A percentile compares a stretch with the other conserved stretches of the same genome.
Conservation (phyloP, 2,113 vertebrate species). For the Puma concolor region DNA sequence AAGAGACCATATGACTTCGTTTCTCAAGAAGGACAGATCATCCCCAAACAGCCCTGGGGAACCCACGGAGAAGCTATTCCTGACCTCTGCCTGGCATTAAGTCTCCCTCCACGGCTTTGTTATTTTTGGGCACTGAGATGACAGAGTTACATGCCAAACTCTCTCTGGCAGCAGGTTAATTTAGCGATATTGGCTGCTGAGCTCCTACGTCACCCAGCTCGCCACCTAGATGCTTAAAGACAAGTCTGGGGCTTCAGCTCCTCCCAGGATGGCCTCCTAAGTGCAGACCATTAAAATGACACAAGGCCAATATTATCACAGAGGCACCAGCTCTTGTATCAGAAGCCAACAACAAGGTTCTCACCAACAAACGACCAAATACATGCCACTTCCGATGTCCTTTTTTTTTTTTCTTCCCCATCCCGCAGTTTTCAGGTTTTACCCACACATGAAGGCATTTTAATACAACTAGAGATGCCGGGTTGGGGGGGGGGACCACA, state of each 20-base stretch:
- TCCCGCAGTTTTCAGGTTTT: slow-evolving; percentile 59
- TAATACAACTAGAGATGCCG: slow-evolving; percentile 73
- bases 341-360: slow-evolving; percentile 18
- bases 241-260: not conserved
- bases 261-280: not conserved
- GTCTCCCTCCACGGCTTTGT: not conserved
- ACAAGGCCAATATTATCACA: not conserved
- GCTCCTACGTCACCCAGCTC: not conserved
- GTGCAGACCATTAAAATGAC: not conserved
- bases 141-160: not conserved
- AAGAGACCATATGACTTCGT: not conserved
- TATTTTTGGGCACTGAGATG: slow-evolving; percentile 51
- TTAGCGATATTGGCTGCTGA: not conserved
- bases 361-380: slow-evolving; percentile 23
- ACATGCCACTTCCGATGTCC: slow-evolving; percentile 35
- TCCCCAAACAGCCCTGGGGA: not conserved
- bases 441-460: slow-evolving; percentile 67
- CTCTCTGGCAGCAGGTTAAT: slow-evolving; percentile 46
- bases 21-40: not conserved
- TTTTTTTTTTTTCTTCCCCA: not conserved
- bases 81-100: not conserved
- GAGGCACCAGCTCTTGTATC: not conserved
- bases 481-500: not conserved
- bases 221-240: slow-evolving; percentile 12
- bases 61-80: not conserved